Conservation (phyloP, 2,113 vertebrate species). For the Lagopus leucura region DNA sequence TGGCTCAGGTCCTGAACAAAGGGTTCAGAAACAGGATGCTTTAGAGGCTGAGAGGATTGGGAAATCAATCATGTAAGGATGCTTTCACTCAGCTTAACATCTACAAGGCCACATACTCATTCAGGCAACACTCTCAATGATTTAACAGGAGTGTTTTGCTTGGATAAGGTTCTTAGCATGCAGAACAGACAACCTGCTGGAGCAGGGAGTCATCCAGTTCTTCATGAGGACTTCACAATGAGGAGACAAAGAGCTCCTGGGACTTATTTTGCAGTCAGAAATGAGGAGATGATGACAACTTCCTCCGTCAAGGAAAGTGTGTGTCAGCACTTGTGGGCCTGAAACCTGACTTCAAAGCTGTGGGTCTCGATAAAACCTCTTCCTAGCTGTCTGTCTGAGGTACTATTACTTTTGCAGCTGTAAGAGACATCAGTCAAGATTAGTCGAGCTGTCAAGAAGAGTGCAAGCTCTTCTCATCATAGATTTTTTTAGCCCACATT, state of each 20-base stretch:
- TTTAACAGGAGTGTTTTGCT: background rate
- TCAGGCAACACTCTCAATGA: background rate
- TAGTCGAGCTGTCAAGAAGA: background rate
- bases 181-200: background rate
- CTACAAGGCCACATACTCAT: background rate
- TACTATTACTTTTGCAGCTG: background rate
- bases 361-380: background rate
- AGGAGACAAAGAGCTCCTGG: background rate
- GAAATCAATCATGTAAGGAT: slow-evolving; percentile 34
- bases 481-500: background rate
- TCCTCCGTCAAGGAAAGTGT: background rate
- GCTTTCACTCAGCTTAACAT: slow-evolving; percentile 26
- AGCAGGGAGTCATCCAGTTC: background rate
- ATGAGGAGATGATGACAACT: background rate
- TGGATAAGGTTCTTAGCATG: background rate
- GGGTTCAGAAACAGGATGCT: slow-evolving; percentile 40
- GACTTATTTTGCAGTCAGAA: background rate
- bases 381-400: background rate
- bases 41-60: background rate
- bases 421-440: background rate
- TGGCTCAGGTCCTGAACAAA: slow-evolving; percentile 1
- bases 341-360: background rate
- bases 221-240: background rate
- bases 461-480: background rate
- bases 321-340: background rate